Conservation (phyloP, 2,797 vertebrate genomes). For the Decapterus maruadsi region DNA sequence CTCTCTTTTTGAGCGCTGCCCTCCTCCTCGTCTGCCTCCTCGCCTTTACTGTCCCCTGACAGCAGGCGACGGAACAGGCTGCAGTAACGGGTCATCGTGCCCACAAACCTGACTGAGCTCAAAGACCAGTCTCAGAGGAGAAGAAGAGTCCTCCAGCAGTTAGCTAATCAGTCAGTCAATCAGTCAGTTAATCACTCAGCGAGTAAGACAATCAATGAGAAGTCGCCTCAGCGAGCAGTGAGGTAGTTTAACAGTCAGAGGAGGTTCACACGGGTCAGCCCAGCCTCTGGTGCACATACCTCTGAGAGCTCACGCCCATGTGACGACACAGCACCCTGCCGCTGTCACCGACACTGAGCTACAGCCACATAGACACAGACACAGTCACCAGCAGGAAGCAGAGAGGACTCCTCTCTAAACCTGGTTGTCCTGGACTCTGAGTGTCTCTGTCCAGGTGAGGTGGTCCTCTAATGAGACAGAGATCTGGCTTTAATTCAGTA, state of each 20-base stretch:
- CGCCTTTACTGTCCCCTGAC: slow-evolving; percentile 41
- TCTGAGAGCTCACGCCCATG: neutral
- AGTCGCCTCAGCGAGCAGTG: neutral
- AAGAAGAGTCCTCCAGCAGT: neutral
- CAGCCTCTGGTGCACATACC: neutral
- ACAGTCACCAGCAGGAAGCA: neutral
- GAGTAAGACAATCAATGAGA: neutral
- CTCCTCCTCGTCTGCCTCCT: slow-evolving; percentile 54
- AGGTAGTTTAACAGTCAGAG: neutral
- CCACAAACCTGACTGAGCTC: neutral
- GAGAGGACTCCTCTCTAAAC: neutral
- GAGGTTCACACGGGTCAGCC: slow-evolving; percentile 2
- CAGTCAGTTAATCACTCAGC: neutral
- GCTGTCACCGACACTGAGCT: neutral
- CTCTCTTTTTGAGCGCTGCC: slow-evolving; percentile 31
- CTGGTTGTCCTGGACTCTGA: too few relatives aligned
- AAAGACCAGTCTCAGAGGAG: neutral
- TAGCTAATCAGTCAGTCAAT: neutral
- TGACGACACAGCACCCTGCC: slow-evolving; percentile 17
- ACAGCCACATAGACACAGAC: neutral
- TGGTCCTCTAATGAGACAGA: neutral
- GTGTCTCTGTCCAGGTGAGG: neutral
- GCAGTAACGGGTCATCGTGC: slow-evolving; percentile 63
- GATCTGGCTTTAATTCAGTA: neutral
- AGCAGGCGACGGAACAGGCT: slow-evolving; percentile 59